phyloP scores from a whole-genome alignment of 2,888 invertebrate species.

The Dermolepida albohirtum region DNA sequence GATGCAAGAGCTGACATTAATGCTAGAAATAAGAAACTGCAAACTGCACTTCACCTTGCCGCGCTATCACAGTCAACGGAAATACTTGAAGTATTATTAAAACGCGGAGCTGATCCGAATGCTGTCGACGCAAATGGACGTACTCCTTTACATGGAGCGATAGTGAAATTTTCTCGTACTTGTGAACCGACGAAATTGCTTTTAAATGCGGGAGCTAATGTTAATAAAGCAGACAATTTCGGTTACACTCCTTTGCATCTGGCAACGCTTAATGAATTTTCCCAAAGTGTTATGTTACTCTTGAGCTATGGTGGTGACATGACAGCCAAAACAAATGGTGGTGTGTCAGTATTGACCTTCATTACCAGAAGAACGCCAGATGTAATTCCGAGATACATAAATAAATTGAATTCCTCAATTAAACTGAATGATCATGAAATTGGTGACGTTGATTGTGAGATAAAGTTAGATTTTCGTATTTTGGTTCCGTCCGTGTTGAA shows the following conservation, averaged over 20 bases:
- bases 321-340: constrained; percentile 83
- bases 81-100: constrained; percentile 78
- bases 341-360: constrained; percentile 82
- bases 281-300: constrained; percentile 78
- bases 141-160: constrained; percentile 84
- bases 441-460: constrained; percentile 87
- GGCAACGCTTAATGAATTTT: constrained; percentile 86
- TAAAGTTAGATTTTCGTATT: constrained; percentile 75
- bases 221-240: constrained; percentile 82
- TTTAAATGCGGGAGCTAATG: constrained; percentile 75
- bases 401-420: constrained; percentile 80
- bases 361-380: constrained; percentile 88
- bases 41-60: constrained; percentile 88
- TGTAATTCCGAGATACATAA: constrained; percentile 75
- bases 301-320: constrained; percentile 85
- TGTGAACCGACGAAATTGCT: constrained; percentile 78
- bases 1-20: constrained; percentile 83
- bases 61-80: constrained; percentile 83
- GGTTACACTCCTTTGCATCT: constrained; percentile 89
- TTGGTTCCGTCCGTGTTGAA: constrained; percentile 72
- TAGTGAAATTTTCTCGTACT: constrained; percentile 79
- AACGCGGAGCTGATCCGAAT: constrained; percentile 67
- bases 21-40: constrained; percentile 78
- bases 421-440: constrained; percentile 86
- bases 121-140: constrained; percentile 79